Base-by-base conservation (phyloP, 2,888 invertebrate species). In the Apoderus coryli region DNA sequence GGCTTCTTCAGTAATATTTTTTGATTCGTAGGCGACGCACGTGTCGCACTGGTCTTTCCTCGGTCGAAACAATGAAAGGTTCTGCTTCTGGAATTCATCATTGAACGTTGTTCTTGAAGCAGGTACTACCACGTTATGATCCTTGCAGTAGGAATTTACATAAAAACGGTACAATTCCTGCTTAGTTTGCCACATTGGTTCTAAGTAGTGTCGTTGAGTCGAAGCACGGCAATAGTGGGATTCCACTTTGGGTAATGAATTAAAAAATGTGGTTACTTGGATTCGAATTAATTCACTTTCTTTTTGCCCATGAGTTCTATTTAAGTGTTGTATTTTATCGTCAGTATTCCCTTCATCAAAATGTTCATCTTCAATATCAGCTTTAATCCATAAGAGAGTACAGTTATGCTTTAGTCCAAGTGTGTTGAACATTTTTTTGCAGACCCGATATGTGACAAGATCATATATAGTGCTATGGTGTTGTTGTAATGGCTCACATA, bases 151-250 rank as follows among this genome's bases (percentile, higher is more conserved):
- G 7, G 10, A 10, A 15, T 28, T 9, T n/a, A 7, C 15, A 6
- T 28, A 28, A 28, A 28, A 28, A 7, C 29, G 29, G 14, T 28
- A 28, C 3, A 28, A 16, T 16, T 28, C 29, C 16, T 28, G 29
- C 19, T 28, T 28, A 19, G n/a, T 28, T 28, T 28, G 29, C 29
- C 29, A 28, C 19, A 28, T 28, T 16, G 29, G 29, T 10, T 28
- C 29, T 13, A 28, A 16, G 9, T 28, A 28, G 5, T 14, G 16
- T 28, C 16, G 15, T 13, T 16, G 16, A 10, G 9, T 28, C 14
- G 29, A 28, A 28, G 29, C 6, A 19, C 29, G 29, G 25, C 19
- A 19, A 19, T 19, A 19, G 19, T 25, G 25, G 25, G 10, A 11
- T 12, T 25, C 3, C 11, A 25, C 13, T 25, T 25, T 25, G 10